Percentiles rank a stretch among this genome's conserved stretches.
phyloP scores from a whole-genome alignment of 23 tunicate species.

The Halocynthia aurantium region DNA sequence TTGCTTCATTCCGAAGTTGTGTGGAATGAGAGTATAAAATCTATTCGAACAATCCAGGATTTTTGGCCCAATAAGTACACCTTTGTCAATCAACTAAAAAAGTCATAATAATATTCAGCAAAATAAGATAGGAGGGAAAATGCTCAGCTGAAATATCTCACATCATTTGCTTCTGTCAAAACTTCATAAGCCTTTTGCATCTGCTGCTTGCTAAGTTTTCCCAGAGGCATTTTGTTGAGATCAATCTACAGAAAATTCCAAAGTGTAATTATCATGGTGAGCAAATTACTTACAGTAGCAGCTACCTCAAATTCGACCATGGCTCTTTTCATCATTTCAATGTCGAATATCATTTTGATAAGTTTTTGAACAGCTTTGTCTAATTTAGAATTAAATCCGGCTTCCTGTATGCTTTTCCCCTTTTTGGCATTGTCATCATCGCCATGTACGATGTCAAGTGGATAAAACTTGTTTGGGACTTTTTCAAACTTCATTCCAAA shows the following conservation, averaged over 20 bases:
- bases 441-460: conserved; percentile 90
- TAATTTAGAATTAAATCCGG: conserved; percentile 55
- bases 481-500: conserved; percentile 63
- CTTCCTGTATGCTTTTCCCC: conserved; percentile 32
- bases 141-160: conserved; percentile 1
- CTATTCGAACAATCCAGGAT: conserved; percentile 76
- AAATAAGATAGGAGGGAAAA: neutral
- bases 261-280: neutral
- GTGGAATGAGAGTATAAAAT: conserved; percentile 90
- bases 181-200: conserved; percentile 76
- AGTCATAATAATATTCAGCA: neutral
- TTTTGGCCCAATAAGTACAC: conserved; percentile 32
- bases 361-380: conserved; percentile 55
- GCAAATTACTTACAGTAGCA: neutral
- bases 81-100: conserved; percentile 35
- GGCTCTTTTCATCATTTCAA: conserved; percentile 87
- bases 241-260: conserved; percentile 48
- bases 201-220: conserved; percentile 84
- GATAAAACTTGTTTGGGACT: conserved; percentile 61
- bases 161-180: conserved; percentile 69
- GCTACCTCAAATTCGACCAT: conserved; percentile 92
- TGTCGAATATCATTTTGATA: conserved; percentile 85
- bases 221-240: conserved; percentile 96
- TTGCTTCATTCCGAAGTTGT: conserved; percentile 66
- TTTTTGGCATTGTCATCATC: conserved; percentile 38